Percentiles rank a stretch among this genome's conserved stretches.
phyloP scores from a whole-genome alignment of 2,888 invertebrate species.

The Philaethria dido region DNA sequence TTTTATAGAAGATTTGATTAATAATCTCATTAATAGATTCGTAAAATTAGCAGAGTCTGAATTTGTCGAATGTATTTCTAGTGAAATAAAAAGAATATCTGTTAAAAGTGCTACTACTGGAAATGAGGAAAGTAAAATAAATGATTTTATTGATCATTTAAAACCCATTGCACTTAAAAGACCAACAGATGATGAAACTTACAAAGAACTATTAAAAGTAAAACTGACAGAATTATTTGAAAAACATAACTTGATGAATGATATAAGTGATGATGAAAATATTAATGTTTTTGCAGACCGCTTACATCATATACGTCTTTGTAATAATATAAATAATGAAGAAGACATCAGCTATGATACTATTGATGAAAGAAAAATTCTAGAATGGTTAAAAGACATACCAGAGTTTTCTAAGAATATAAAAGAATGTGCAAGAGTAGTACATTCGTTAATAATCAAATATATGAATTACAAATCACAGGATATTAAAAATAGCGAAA shows the following conservation, averaged over 20 bases:
- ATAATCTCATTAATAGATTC: slow-evolving; percentile 32
- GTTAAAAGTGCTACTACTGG: neutral
- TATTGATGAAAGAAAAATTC: slow-evolving; percentile 17
- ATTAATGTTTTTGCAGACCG: slow-evolving; percentile 22
- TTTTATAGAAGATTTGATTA: slow-evolving; percentile 28
- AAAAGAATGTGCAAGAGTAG: slow-evolving; percentile 5
- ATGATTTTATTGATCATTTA: slow-evolving; percentile 19
- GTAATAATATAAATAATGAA: slow-evolving; percentile 3
- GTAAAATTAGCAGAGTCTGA: slow-evolving; percentile 14
- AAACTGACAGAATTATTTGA: slow-evolving; percentile 25
- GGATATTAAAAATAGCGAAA: neutral
- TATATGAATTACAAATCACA: slow-evolving; percentile 3
- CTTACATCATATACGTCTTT: slow-evolving; percentile 22
- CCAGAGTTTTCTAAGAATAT: slow-evolving; percentile 26
- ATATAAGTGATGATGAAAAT: neutral
- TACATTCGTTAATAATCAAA: slow-evolving; percentile 17
- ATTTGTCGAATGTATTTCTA: slow-evolving; percentile 20
- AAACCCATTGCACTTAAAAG: slow-evolving; percentile 6
- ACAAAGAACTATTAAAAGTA: slow-evolving; percentile 23
- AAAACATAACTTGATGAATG: slow-evolving; percentile 17
- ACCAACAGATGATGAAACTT: slow-evolving; percentile 18
- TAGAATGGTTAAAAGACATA: slow-evolving; percentile 14
- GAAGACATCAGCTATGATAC: neutral
- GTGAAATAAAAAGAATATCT: slow-evolving; percentile 19
- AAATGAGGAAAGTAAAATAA: slow-evolving; percentile 10